Base-by-base conservation (phyloP, 2,888 invertebrate species). In the Stenichneumon culpator region DNA sequence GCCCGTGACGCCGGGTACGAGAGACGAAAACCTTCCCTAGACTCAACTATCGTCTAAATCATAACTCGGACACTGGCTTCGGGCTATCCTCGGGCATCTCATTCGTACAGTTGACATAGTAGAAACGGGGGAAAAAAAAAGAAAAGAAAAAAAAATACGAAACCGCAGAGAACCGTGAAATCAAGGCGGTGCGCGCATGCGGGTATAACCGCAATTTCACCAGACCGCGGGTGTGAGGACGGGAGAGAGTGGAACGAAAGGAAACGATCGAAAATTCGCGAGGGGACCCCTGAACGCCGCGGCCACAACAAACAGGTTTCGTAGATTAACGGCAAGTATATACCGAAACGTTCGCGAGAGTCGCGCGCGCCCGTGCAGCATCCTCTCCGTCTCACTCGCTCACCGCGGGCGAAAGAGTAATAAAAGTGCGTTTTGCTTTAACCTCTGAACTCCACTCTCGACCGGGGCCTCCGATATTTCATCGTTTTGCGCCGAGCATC, bases 361-460 rank as follows among this genome's bases (percentile, higher is more conserved):
- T 60, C 28, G 44, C 47, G 69, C 50, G 67, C 60, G 79, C 77
- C 78, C 57, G 63, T 79, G 47, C 39, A 65, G 39, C 63, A 68
- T 82, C 69, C 22, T 73, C 72, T 32, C 11, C 11, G 39, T 39
- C 39, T 9, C 39, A 5, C 36, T 47, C 54, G 44, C 22, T 54
- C 65, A 73, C 80, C 79, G 79, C 75, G 52, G 70, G 86, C 85
- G 85, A 88, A 87, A 78, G 79, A 88, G 85, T 70, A 75, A 85
- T 83, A 83, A 86, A 87, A 86, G 88, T 84, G 74, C 87, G 82
- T 87, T 89, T 89, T 87, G 88, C 88, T 88, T 89, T 88, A 86
- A 90, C 89, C 90, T 89, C 86, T 89, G 88, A 89, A 88, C 90
- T 86, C 57, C 19, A 63, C 63, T 32, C 67, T 16, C 72, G 67